Base-by-base conservation (phyloP, 1,140 invertebrate species). In the Chymomyza costata region DNA sequence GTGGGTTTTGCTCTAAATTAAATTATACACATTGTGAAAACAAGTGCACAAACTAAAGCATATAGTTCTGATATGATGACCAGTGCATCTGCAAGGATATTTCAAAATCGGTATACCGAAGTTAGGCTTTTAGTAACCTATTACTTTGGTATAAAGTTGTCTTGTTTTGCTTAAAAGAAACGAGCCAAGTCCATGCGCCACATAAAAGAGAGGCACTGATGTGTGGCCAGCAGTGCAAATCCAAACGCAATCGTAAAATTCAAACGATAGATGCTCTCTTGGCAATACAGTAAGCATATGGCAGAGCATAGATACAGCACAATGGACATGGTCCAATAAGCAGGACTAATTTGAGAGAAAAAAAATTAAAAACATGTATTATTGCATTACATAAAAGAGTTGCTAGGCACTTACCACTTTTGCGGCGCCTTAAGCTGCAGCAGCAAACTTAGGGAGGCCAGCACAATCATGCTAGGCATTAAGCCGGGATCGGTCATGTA, bases 221-320 rank as follows among this genome's bases (percentile, higher is more conserved):
- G 90, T 6, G 87, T 13, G 2, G 88, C 87, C 11, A 90, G 86
- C 6, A 90, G 41, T 0, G 83, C 70, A 57, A 90, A 88, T 35
- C 87, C 83, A 5, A 83, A 78, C 8, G 88, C 86, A 13, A 91
- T 80, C 13, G 88, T 83, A 76, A 87, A 90, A 62, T 88, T 90
- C 2, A 91, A 82, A 10, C 89, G 68, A 56, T 87, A 88, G 6
- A 90, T 63, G 0, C 88, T 87, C n/a, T 88, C 84, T 21, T 89
- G 87, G 7, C 88, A 88, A 49, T 90, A 87, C 2, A 88, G 80
- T 34, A 90, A 65, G 19, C 87, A 85, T 18, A 87, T 66, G 6
- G 89, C 81, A 10, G 88, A 87, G 21, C 88, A 74, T 1, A 86
- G 48, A 51, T 88, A 88, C 1, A 90, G 57, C 10, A 89, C n/a